These are phyloP conservation scores for Sebastes itinus DNA, from an alignment of 2,797 vertebrate genomes.

Conservation along the genomic window DNA sequence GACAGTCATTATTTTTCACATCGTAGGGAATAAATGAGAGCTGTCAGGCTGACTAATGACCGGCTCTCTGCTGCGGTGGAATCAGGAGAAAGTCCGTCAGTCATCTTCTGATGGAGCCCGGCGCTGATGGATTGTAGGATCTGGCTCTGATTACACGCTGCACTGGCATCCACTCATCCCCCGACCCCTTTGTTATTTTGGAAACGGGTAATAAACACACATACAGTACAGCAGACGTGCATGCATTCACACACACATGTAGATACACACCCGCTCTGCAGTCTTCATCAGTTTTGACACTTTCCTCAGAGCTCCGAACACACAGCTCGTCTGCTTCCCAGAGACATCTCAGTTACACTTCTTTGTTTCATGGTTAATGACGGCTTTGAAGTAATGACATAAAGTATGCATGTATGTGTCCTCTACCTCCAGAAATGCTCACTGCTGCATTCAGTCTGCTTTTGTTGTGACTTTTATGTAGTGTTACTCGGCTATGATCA, in stretches of 20 bases:
- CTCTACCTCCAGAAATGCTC: not conserved
- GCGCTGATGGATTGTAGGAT: constrained; percentile 62
- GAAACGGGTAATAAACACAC: constrained; percentile 59
- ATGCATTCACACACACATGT: constrained; percentile 8
- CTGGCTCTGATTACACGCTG: constrained; percentile 77
- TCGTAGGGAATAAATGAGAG: constrained; percentile 57
- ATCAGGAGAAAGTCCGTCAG: constrained; percentile 68
- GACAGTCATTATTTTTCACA: constrained; percentile 66
- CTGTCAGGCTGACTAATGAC: constrained; percentile 76
- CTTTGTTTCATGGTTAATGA: not conserved
- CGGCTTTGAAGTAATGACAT: not conserved
- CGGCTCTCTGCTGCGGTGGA: constrained; percentile 63
- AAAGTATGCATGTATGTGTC: not conserved
- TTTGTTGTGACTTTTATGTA: constrained; percentile 9
- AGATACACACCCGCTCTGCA: not conserved
- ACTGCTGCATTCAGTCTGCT: not conserved
- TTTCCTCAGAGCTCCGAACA: not conserved
- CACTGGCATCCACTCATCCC: constrained; percentile 66
- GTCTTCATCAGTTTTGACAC: constrained; percentile 42
- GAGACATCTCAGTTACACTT: not conserved
- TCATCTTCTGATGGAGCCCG: constrained; percentile 47
- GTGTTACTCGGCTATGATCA: not conserved
- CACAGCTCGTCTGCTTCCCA: not conserved
- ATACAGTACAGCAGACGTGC: not conserved
- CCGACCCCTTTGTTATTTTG: constrained; percentile 59